Evolutionary conservation across 2,113 vertebrate genomes (phyloP).

Genomic region (Pandion haliaetus): DNA sequence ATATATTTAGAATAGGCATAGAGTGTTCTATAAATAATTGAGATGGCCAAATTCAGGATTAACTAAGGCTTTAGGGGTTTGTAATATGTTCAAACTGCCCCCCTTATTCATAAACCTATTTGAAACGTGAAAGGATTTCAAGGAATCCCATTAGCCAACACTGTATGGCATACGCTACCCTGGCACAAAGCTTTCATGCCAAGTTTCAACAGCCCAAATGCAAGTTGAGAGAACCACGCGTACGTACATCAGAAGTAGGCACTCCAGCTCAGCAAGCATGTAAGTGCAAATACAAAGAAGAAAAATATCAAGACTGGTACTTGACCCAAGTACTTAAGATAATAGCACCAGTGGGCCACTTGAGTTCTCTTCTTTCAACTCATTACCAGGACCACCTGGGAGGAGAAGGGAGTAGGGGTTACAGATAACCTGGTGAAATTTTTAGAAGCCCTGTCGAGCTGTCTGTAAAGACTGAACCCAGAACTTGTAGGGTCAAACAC

Average conservation of each 20-base stretch:
- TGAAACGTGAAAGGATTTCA: background rate
- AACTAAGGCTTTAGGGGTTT: background rate
- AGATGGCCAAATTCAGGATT: constrained; percentile 10
- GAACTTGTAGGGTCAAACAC: background rate
- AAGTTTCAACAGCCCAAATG: background rate
- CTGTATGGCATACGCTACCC: background rate
- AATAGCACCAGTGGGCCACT: background rate
- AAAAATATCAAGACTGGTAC: background rate
- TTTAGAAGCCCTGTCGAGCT: background rate
- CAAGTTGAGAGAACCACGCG: background rate
- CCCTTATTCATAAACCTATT: background rate
- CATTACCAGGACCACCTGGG: background rate
- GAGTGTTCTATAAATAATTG: constrained; percentile 16
- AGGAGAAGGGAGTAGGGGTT: background rate
- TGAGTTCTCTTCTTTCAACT: background rate
- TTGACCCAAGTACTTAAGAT: background rate
- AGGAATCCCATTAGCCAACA: background rate
- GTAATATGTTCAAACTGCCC: background rate
- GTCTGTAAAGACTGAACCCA: background rate
- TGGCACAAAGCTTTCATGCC: background rate
- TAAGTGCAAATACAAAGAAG: background rate
- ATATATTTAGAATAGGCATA: background rate
- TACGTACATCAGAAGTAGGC: background rate
- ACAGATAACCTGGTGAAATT: background rate
- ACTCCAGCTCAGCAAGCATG: background rate